A percentile compares a stretch with the other conserved stretches of the same genome.
These are phyloP conservation scores for Craniophora ligustri DNA, from an alignment of 2,888 invertebrate species.

Conservation along the genomic window DNA sequence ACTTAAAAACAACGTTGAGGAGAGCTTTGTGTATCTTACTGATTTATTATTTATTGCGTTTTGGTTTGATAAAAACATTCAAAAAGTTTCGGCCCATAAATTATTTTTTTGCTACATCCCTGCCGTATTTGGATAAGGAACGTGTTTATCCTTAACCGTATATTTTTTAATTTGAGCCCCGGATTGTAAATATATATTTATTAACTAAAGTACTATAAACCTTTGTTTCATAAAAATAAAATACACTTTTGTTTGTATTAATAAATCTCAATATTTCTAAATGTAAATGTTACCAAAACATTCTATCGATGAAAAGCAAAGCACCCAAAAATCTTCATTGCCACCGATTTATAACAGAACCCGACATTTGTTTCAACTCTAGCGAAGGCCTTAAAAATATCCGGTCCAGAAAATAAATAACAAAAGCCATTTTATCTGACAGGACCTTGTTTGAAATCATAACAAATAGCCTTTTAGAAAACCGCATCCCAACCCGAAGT, in stretches of 20 bases:
- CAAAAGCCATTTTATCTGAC: constrained; percentile 84
- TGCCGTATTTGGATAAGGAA: constrained; percentile 18
- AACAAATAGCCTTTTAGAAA: constrained; percentile 87
- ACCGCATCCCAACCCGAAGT: constrained; percentile 83
- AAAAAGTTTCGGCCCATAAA: constrained; percentile 58
- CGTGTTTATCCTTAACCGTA: constrained; percentile 27
- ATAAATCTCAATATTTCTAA: constrained; percentile 22
- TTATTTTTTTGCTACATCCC: constrained; percentile 53
- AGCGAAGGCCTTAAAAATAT: constrained; percentile 75
- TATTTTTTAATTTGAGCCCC: constrained; percentile 21
- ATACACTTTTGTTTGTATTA: neutral
- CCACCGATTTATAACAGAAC: constrained; percentile 49
- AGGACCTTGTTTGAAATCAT: constrained; percentile 86
- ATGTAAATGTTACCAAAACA: constrained; percentile 16
- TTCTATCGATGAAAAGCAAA: constrained; percentile 45
- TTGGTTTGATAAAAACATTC: constrained; percentile 64
- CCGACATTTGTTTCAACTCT: constrained; percentile 67
- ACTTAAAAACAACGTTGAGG: constrained; percentile 73
- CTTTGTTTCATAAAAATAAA: constrained; percentile 6
- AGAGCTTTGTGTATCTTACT: constrained; percentile 68
- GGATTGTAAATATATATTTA: constrained; percentile 11
- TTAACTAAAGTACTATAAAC: neutral
- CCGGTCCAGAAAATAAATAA: constrained; percentile 81
- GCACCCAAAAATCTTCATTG: constrained; percentile 42
- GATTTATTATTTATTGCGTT: constrained; percentile 73